Evolutionary conservation across 2,113 vertebrate species (phyloP), one percentile per base, ranked within the genome.

Genomic region (Megaceryle torquata): DNA sequence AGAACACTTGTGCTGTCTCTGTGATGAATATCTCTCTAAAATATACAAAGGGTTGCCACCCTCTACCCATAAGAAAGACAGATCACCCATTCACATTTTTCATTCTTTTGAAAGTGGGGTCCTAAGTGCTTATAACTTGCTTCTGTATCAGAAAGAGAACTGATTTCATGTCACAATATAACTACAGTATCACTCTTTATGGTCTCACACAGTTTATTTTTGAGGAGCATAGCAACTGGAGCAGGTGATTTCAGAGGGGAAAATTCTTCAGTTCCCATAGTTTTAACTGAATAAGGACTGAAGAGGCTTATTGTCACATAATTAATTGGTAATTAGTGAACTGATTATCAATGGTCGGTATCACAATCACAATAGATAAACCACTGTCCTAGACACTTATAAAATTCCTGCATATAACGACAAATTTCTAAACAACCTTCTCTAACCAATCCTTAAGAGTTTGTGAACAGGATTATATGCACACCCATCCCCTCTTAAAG

Each of bases 261-360:
- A 79, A 92, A 64, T 29, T 68, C 21, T 67, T 91, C 21, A 63
- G 31, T 71, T 80, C 25, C 13, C 33, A 3, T 16, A 63, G n/a
- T 91, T 86, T 86, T 72, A 83, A 80, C 33, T 59, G 35, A 92
- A 80, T 60, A 43, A 80, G 29, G 60, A 88, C 33, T 82, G 35
- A 85, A 48, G 61, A 61, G 4, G 25, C 56, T 88, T 77, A 60
- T 59, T 72, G n/a, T 29, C 29, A 69, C 3, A 0, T 22, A 76
- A 43, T 35, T 71, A 76, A 80, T 60, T 72, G 21, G 11, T 64
- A 86, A 71, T 53, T 33, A 56, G 35, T 31, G 48, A 90, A 68
- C 43, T 88, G 44, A 46, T 46, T 46, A 46, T 46, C 44, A 46
- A 56, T 25, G 53, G 29, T 59, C 25, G 53, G 29, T 59, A 39